phyloP scores from a whole-genome alignment of 2,888 invertebrate species.

The Minunthozetes semirufus region DNA sequence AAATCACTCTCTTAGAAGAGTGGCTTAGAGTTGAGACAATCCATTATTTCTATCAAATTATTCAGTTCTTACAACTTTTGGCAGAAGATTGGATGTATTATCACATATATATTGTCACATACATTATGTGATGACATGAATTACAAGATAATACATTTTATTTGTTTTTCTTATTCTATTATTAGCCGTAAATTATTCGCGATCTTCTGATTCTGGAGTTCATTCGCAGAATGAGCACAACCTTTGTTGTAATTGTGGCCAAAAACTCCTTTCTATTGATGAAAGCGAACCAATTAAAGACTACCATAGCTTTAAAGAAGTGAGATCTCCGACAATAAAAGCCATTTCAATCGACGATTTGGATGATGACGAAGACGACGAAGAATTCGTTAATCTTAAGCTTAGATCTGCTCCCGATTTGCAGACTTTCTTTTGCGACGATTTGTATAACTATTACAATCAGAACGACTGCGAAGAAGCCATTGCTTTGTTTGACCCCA shows the following conservation, averaged over 20 bases:
- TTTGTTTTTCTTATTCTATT: not conserved
- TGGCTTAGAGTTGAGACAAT: not conserved
- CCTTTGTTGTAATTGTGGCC: constrained; percentile 8
- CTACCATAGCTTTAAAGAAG: not conserved
- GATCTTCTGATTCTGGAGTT: constrained; percentile 9
- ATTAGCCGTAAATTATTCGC: not conserved
- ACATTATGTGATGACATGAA: not conserved
- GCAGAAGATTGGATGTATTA: not conserved
- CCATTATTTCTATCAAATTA: not conserved
- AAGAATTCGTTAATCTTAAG: not conserved
- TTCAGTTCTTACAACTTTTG: not conserved
- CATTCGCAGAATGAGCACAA: not conserved
- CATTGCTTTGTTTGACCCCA: constrained; percentile 13
- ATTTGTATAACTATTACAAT: constrained; percentile 6
- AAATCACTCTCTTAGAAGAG: not conserved
- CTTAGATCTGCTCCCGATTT: not conserved
- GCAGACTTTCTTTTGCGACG: not conserved
- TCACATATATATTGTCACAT: not conserved
- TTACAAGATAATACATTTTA: not conserved
- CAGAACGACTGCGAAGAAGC: constrained; percentile 10
- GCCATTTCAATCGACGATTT: not conserved
- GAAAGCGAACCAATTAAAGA: not conserved
- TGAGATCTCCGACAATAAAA: not conserved
- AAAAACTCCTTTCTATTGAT: constrained; percentile 1
- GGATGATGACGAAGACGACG: constrained; percentile 10